These are phyloP conservation scores for Caenorhabditis drosophilae DNA, from an alignment of 2,888 invertebrate species.

Conservation along the genomic window DNA sequence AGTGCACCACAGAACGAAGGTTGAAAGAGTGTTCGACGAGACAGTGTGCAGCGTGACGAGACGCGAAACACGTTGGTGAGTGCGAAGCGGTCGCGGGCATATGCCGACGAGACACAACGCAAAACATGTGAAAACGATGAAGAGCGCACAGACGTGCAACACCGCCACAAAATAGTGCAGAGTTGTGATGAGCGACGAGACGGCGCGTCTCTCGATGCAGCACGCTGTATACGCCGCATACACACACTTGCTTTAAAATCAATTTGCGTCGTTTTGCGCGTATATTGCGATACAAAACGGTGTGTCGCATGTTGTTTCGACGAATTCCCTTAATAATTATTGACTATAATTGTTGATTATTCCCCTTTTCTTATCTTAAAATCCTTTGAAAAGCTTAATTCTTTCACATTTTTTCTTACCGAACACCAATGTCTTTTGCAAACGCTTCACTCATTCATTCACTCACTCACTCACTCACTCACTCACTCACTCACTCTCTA, in stretches of 20 bases:
- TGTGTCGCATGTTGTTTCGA: constrained; percentile 10
- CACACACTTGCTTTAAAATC: constrained; percentile 45
- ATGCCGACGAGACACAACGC: background rate
- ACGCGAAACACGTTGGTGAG: background rate
- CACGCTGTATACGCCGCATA: constrained; percentile 9
- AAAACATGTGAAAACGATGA: constrained; percentile 6
- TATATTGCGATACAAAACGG: constrained; percentile 40
- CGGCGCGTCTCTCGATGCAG: constrained; percentile 8
- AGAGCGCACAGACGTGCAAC: constrained; percentile 7
- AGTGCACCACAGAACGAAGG: no score
- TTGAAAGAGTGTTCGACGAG: constrained; percentile 3
- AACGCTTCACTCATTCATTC: no score
- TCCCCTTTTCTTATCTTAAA: background rate
- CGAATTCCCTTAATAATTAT: background rate
- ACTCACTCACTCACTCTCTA: no score
- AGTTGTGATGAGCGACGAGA: constrained; percentile 4
- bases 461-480: no score
- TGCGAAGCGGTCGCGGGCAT: background rate
- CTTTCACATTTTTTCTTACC: no score
- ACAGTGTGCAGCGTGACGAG: constrained; percentile 1
- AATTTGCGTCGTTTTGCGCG: constrained; percentile 38
- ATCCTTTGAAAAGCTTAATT: no score
- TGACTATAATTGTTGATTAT: background rate
- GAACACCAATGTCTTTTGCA: no score
- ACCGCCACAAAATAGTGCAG: constrained; percentile 2